Evolutionary conservation across 2,797 vertebrate species (phyloP), one percentile per base, ranked within the genome.

Genomic region (Ctenopoma multispine): DNA sequence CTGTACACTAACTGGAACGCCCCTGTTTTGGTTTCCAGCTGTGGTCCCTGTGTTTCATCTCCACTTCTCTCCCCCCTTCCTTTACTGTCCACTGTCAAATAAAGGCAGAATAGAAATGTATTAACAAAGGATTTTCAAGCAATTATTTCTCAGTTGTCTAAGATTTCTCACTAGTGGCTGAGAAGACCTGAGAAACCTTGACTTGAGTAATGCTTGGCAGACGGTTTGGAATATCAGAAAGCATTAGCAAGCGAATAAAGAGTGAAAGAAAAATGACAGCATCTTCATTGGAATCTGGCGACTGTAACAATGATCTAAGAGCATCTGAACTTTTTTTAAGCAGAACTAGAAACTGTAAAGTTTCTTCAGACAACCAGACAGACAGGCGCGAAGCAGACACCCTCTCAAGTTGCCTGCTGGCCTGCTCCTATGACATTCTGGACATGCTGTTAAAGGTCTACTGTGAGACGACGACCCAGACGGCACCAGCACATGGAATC

Each of bases 391-490:
- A 54, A 6, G 13, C 40, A 69, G 56, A 60, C 29, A 20, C 4
- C 43, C 47, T 36, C 24, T 50, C 11, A 41, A 62, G 57, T 10
- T 27, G 77, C 47, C 21, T 1, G 2, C 2, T 46, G 59, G 63
- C 54, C 54, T 56, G 54, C 53, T 31, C 49, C 47, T n/a, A 36
- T n/a, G 36, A 27, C 54, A 44, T 60, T 50, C 65, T 51, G 75
- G 51, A 55, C 62, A 46, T 7, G 54, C 63, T n/a, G 58, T 56
- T 24, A 58, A 68, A 60, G 29, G 47, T 73, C 72, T 71, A 63
- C 69, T 54, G 50, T 21, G 31, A 71, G 67, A 69, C 58, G 21
- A 17, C 57, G 67, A 78, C 64, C 67, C 71, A 66, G 62, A 73
- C 61, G 27, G 50, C 57, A 31, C 38, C 47, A 0, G 20, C 79